phyloP scores from a whole-genome alignment of 2,888 invertebrate species.

The Drosophila nigricruria region DNA sequence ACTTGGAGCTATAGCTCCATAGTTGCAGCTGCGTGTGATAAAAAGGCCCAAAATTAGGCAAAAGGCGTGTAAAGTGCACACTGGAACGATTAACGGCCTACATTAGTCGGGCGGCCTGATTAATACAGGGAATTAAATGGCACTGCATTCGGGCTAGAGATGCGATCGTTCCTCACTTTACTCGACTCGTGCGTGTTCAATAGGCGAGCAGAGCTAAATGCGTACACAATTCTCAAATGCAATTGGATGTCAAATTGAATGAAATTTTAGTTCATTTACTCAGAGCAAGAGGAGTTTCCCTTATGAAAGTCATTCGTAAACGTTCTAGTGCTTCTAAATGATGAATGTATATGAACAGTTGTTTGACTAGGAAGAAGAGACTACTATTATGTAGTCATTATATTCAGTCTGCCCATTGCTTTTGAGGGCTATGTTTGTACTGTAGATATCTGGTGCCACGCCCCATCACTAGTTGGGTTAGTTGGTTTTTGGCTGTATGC shows the following conservation, averaged over 20 bases:
- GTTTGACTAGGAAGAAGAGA: no score
- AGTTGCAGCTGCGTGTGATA: slow-evolving; percentile 84
- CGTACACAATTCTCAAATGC: background rate
- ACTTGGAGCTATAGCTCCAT: no score
- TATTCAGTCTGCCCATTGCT: background rate
- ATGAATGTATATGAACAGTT: no score
- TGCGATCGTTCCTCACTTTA: slow-evolving; percentile 5
- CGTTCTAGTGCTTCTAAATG: no score
- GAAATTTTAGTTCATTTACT: slow-evolving; percentile 1
- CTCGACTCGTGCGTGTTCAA: slow-evolving; percentile 3
- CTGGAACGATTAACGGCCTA: slow-evolving; percentile 76
- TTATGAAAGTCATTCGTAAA: no score
- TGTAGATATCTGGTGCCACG: slow-evolving; percentile 9
- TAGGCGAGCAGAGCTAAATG: slow-evolving; percentile 1
- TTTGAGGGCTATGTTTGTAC: background rate
- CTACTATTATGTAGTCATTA: background rate
- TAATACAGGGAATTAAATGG: slow-evolving; percentile 69
- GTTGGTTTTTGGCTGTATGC: slow-evolving; percentile 49
- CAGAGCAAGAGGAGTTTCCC: background rate
- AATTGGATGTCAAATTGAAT: background rate
- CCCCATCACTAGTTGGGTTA: slow-evolving; percentile 35
- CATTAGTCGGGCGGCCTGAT: slow-evolving; percentile 70
- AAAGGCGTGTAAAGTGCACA: slow-evolving; percentile 81
- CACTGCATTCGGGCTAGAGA: slow-evolving; percentile 15
- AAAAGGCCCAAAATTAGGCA: slow-evolving; percentile 82